Evolutionary conservation across 2,113 vertebrate species (phyloP).

Genomic region (Gambusia holbrooki): DNA sequence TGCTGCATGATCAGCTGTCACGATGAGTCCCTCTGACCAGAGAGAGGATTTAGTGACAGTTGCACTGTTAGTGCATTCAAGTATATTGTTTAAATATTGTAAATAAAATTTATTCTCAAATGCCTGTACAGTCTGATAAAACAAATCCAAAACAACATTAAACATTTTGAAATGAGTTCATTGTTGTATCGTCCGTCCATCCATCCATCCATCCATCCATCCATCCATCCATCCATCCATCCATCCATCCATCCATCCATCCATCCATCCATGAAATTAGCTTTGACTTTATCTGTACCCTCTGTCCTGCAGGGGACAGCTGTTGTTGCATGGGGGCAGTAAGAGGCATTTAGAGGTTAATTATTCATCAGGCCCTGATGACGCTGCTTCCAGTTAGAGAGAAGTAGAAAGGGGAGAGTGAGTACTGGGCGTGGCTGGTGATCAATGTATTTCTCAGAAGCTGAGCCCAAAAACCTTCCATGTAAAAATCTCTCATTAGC

Average conservation of each 20-base stretch:
- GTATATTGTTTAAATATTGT: not conserved
- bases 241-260: too few species aligned
- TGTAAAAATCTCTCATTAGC: slow-evolving; percentile 23
- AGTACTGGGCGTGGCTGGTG: slow-evolving; percentile 45
- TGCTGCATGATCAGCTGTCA: too few species aligned
- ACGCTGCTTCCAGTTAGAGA: slow-evolving; percentile 56
- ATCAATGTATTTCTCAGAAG: slow-evolving; percentile 76
- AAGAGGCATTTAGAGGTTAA: slow-evolving; percentile 67
- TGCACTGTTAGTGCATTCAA: too few species aligned
- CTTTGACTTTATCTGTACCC: not conserved
- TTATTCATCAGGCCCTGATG: slow-evolving; percentile 70
- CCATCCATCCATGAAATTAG: not conserved
- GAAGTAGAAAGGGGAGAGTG: slow-evolving; percentile 25
- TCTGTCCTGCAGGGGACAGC: slow-evolving; percentile 28
- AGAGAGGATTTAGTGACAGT: too few species aligned
- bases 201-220: too few species aligned
- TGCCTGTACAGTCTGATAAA: too few species aligned
- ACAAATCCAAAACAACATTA: too few species aligned
- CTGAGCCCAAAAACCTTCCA: slow-evolving; percentile 46
- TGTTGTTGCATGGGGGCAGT: slow-evolving; percentile 45
- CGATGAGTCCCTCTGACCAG: too few species aligned
- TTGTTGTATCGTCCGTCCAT: too few species aligned
- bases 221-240: too few species aligned
- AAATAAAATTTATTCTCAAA: too few species aligned
- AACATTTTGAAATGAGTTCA: too few species aligned